phyloP scores from a whole-genome alignment of 2,797 vertebrate genomes.

The Novumbra hubbsi region DNA sequence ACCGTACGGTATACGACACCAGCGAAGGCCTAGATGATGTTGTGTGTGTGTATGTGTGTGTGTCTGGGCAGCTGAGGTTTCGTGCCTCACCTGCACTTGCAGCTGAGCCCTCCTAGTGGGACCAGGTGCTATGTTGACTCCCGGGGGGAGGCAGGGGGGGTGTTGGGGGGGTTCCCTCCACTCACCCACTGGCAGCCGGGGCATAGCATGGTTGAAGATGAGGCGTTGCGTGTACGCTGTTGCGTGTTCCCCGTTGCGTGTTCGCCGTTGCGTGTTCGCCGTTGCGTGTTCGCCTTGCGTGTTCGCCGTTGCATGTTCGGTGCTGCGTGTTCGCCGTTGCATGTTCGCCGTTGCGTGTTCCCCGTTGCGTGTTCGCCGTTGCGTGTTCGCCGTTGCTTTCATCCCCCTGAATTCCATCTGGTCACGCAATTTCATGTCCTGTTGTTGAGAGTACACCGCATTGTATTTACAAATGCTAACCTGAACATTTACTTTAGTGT shows the following conservation, averaged over 20 bases:
- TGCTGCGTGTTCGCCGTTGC: neutral
- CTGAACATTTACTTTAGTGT: neutral
- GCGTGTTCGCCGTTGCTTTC: too few relatives aligned
- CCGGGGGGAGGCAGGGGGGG: too few relatives aligned
- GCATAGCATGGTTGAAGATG: neutral
- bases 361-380: neutral
- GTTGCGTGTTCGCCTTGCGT: neutral
- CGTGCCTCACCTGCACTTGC: slow-evolving; percentile 12
- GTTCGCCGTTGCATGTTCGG: neutral
- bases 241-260: neutral
- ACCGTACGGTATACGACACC: slow-evolving; percentile 6
- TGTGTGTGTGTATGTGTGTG: slow-evolving; percentile 3
- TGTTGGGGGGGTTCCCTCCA: neutral
- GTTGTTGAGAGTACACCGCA: neutral
- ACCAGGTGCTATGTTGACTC: slow-evolving; percentile 15
- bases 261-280: neutral
- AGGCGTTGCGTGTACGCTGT: neutral
- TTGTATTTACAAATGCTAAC: neutral
- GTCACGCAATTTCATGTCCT: neutral
- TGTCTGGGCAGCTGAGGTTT: slow-evolving; percentile 4
- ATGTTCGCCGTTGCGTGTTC: neutral
- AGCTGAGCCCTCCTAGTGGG: neutral
- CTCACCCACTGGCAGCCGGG: neutral
- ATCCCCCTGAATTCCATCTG: neutral
- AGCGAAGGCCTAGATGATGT: neutral